These are phyloP conservation scores for Mesitornis unicolor DNA, from an alignment of 2,113 vertebrate species.

Conservation along the genomic window DNA sequence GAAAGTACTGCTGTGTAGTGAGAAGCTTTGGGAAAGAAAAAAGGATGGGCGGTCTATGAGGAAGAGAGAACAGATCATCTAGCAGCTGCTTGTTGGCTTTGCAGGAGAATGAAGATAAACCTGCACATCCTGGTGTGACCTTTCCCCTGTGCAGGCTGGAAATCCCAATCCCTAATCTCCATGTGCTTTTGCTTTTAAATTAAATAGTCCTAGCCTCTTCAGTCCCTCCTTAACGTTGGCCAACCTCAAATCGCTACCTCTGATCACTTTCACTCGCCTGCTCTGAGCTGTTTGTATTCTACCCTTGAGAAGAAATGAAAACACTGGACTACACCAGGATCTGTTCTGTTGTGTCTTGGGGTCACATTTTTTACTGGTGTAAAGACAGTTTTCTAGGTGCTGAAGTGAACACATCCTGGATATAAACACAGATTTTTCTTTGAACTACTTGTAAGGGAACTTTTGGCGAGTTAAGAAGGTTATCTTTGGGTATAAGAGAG, in stretches of 20 bases:
- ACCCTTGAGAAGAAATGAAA: background rate
- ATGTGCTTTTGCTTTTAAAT: slow-evolving; percentile 21
- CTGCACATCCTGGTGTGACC: background rate
- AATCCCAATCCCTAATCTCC: background rate
- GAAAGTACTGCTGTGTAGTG: background rate
- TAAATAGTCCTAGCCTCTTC: background rate
- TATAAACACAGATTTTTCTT: background rate
- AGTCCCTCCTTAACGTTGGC: background rate
- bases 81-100: background rate
- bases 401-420: background rate
- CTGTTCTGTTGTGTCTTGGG: background rate
- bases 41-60: background rate
- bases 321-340: background rate
- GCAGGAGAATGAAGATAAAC: background rate
- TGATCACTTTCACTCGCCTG: background rate
- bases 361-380: background rate
- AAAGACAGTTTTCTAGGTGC: background rate
- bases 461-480: background rate
- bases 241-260: background rate
- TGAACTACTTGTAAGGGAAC: background rate
- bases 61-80: background rate
- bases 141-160: background rate
- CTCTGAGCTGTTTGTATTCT: background rate
- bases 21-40: background rate
- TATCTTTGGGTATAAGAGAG: background rate